A percentile compares a stretch with the other conserved stretches of the same genome.
Evolutionary conservation across 2,888 invertebrate species (phyloP).

Genomic region (Callosobruchus maculatus): DNA sequence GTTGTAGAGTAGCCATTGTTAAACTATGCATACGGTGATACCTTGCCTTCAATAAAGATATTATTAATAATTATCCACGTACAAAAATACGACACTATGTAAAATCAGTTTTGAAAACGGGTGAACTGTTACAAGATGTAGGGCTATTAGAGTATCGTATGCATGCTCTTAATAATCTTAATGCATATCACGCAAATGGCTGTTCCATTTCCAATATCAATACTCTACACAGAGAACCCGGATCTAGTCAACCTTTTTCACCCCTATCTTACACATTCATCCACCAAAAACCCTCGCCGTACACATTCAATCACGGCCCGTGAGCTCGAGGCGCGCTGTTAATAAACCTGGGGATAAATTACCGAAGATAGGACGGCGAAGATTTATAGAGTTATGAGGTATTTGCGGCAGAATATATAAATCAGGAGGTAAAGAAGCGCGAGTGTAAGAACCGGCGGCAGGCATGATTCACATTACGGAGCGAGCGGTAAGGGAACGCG

Average conservation of each 20-base stretch:
- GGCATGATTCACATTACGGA: neutral
- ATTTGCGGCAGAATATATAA: conserved; percentile 45
- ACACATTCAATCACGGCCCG: neutral
- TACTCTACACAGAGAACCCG: neutral
- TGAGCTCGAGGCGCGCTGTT: neutral
- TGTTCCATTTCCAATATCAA: neutral
- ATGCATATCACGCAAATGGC: neutral
- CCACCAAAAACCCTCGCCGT: neutral
- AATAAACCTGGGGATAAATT: neutral
- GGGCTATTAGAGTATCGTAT: neutral
- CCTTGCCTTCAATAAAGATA: too few relatives aligned
- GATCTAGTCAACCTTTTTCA: neutral
- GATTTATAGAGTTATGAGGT: conserved; percentile 39
- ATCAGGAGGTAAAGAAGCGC: conserved; percentile 20
- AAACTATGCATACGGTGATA: too few relatives aligned
- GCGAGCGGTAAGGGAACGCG: neutral
- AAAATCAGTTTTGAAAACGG: too few relatives aligned
- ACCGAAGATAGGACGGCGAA: conserved; percentile 7
- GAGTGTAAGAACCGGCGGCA: neutral
- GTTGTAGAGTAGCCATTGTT: too few relatives aligned
- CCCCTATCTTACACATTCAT: neutral
- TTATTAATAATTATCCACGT: too few relatives aligned
- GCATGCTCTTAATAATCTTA: neutral
- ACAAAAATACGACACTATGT: too few relatives aligned
- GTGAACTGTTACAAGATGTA: neutral